Evolutionary conservation across 1,140 invertebrate genomes (phyloP).

Genomic region (Pseudomyrmex concolor): DNA sequence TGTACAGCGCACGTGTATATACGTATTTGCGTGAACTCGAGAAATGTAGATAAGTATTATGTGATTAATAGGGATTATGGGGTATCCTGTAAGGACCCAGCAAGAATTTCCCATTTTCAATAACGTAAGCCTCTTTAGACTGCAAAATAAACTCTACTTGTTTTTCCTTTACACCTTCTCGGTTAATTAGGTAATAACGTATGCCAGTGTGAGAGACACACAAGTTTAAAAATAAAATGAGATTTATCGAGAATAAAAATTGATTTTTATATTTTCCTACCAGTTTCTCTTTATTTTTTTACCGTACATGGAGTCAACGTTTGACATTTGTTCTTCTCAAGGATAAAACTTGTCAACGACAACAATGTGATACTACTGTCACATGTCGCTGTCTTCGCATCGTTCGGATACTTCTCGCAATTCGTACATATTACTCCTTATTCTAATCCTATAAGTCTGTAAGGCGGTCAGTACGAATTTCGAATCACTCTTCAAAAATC

Average conservation of each 20-base stretch:
- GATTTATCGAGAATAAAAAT: slow-evolving; percentile 62
- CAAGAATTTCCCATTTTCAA: slow-evolving; percentile 42
- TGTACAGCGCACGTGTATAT: slow-evolving; percentile 66
- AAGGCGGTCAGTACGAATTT: too few species aligned
- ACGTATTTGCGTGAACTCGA: slow-evolving; percentile 66
- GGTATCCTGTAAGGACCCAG: slow-evolving; percentile 32
- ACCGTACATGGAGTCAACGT: too few species aligned
- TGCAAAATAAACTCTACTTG: slow-evolving; percentile 32
- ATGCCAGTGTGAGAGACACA: slow-evolving; percentile 54
- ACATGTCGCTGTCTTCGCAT: too few species aligned
- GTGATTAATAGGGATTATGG: slow-evolving; percentile 61
- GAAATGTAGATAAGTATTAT: slow-evolving; percentile 73
- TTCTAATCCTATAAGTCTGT: too few species aligned
- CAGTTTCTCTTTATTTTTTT: slow-evolving; percentile 7
- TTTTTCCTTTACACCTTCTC: slow-evolving; percentile 62
- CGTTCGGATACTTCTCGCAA: too few species aligned
- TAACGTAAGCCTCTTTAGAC: slow-evolving; percentile 47
- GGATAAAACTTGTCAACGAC: too few species aligned
- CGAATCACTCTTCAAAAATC: too few species aligned
- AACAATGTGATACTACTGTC: too few species aligned
- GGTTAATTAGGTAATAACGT: slow-evolving; percentile 61
- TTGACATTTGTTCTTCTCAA: too few species aligned
- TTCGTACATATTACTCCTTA: too few species aligned
- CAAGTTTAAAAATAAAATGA: slow-evolving; percentile 69
- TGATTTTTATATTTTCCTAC: background rate